Evolutionary conservation across 1,140 invertebrate genomes (phyloP).

Genomic region (Lepeophtheirus salmonis): DNA sequence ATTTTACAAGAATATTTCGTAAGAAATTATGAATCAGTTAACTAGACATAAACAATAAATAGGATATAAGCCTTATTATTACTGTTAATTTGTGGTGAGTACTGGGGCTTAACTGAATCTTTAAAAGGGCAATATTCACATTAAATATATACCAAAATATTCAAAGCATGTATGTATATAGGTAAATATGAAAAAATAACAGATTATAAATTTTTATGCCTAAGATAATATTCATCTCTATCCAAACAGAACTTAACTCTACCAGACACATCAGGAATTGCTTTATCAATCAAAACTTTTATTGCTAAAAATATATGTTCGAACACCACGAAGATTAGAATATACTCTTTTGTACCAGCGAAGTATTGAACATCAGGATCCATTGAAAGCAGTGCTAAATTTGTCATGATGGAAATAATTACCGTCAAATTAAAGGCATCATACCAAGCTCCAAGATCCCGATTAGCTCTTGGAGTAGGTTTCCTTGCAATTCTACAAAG

Average conservation of each 20-base stretch:
- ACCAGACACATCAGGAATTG: slow-evolving; percentile 72
- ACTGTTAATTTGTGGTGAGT: too few species aligned
- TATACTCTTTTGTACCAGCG: slow-evolving; percentile 55
- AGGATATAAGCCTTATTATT: too few species aligned
- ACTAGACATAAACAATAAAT: too few species aligned
- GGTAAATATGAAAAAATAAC: too few species aligned
- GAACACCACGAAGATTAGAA: slow-evolving; percentile 63
- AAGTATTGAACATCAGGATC: slow-evolving; percentile 72
- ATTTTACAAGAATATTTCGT: too few species aligned
- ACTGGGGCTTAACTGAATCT: too few species aligned
- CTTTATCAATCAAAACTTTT: slow-evolving; percentile 56
- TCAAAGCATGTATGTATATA: too few species aligned
- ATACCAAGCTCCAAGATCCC: slow-evolving; percentile 91
- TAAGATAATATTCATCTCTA: slow-evolving; percentile 19
- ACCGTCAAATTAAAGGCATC: slow-evolving; percentile 82
- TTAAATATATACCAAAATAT: too few species aligned
- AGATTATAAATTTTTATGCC: too few species aligned
- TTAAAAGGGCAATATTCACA: too few species aligned
- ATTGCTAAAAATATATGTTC: slow-evolving; percentile 72
- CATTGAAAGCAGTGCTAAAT: slow-evolving; percentile 78
- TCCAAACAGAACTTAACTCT: slow-evolving; percentile 59
- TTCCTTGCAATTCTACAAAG: slow-evolving; percentile 79
- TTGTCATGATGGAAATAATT: slow-evolving; percentile 76
- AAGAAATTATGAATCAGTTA: too few species aligned
- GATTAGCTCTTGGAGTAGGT: slow-evolving; percentile 74